phyloP scores from a whole-genome alignment of 2,797 vertebrate genomes.

The Toxotes lorentzi region DNA sequence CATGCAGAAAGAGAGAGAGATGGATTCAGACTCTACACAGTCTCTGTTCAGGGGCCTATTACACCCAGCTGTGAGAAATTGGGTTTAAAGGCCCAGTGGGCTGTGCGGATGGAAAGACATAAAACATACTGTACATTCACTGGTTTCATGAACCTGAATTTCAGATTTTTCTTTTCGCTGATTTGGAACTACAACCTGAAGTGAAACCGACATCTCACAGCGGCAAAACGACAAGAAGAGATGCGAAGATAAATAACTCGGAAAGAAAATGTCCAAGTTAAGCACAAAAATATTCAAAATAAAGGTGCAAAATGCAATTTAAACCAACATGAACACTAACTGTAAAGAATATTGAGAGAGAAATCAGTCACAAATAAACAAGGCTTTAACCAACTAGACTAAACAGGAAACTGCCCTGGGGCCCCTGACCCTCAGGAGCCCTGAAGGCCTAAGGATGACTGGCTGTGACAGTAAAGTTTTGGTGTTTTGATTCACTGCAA shows the following conservation, averaged over 20 bases:
- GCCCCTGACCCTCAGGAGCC: background rate
- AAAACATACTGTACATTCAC: background rate
- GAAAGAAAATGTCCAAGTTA: background rate
- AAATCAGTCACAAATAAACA: background rate
- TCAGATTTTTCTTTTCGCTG: background rate
- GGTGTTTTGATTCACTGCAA: background rate
- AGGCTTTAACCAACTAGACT: background rate
- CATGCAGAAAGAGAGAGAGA: conserved; percentile 33
- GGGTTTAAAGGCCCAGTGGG: conserved; percentile 11
- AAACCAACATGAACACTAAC: background rate
- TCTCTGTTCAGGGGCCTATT: conserved; percentile 51
- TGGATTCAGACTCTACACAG: conserved; percentile 1
- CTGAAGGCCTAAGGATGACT: background rate
- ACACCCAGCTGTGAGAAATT: conserved; percentile 51
- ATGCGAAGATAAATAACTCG: background rate
- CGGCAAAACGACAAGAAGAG: background rate
- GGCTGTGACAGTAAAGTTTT: background rate
- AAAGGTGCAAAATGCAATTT: background rate
- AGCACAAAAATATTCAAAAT: too few relatives aligned
- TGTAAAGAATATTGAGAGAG: background rate
- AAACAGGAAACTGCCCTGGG: background rate
- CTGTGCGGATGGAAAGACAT: background rate
- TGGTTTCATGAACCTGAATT: background rate
- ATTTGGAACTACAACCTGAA: background rate
- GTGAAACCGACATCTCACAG: background rate